phyloP scores from a whole-genome alignment of 2,888 invertebrate species.

The Callimorpha dominula region DNA sequence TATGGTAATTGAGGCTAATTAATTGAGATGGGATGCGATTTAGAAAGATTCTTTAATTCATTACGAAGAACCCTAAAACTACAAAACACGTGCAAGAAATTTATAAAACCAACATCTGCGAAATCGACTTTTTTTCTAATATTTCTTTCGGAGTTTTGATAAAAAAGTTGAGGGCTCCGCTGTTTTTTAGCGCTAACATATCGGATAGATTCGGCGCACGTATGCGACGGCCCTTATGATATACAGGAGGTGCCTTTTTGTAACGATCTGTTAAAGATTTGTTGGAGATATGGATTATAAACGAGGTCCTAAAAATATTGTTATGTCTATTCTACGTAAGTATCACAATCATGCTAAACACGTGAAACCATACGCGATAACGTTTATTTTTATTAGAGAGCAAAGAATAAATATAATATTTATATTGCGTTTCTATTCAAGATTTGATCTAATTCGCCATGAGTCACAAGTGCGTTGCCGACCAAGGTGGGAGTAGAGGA shows the following conservation, averaged over 20 bases:
- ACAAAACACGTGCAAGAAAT: slow-evolving; percentile 83
- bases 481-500: too few relatives aligned
- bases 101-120: slow-evolving; percentile 85
- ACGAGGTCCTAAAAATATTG: not conserved
- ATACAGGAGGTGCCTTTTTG: slow-evolving; percentile 42
- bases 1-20: not conserved
- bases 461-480: too few relatives aligned
- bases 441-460: too few relatives aligned
- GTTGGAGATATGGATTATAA: not conserved
- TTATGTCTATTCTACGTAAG: slow-evolving; percentile 6
- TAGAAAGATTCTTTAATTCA: not conserved
- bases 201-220: slow-evolving; percentile 74
- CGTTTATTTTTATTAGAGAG: not conserved
- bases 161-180: slow-evolving; percentile 69
- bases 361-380: not conserved
- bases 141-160: slow-evolving; percentile 72
- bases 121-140: slow-evolving; percentile 78
- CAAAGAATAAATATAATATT: too few relatives aligned
- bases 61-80: slow-evolving; percentile 46
- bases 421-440: too few relatives aligned
- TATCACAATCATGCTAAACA: not conserved
- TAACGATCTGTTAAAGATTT: slow-evolving; percentile 14
- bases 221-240: slow-evolving; percentile 54
- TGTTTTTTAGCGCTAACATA: slow-evolving; percentile 79
- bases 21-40: too few relatives aligned